phyloP scores from a whole-genome alignment of 2,888 invertebrate species.

The Ectemnius cavifrons region DNA sequence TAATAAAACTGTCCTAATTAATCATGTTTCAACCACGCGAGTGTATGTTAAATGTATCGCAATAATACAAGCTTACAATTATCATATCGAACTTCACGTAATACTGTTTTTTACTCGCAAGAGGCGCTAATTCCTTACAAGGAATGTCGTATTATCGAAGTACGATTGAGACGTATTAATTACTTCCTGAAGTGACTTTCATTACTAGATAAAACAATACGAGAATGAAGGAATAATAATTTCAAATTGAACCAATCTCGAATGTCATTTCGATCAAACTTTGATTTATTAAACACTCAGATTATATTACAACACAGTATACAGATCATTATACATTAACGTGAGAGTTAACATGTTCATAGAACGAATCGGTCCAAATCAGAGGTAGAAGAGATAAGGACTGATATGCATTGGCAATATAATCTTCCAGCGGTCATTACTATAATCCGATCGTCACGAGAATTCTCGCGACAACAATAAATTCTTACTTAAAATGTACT shows the following conservation, averaged over 20 bases:
- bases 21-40: too few relatives aligned
- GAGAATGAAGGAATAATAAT: too few relatives aligned
- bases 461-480: conserved; percentile 14
- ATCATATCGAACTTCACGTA: not conserved
- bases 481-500: not conserved
- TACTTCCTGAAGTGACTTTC: too few relatives aligned
- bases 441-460: conserved; percentile 28
- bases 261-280: conserved; percentile 16
- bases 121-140: too few relatives aligned
- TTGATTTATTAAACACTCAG: conserved; percentile 41
- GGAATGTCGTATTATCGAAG: too few relatives aligned
- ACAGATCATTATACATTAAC: conserved; percentile 26
- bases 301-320: conserved; percentile 31
- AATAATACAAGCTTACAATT: not conserved
- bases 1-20: too few relatives aligned
- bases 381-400: conserved; percentile 39
- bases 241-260: not conserved
- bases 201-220: too few relatives aligned
- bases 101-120: not conserved
- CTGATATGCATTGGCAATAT: conserved; percentile 16
- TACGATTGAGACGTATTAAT: too few relatives aligned
- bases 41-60: too few relatives aligned
- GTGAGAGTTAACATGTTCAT: conserved; percentile 16
- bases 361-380: conserved; percentile 27
- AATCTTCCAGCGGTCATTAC: conserved; percentile 4